Conservation (phyloP, 2,888 invertebrate species). For the Drosophila melanosoma region DNA sequence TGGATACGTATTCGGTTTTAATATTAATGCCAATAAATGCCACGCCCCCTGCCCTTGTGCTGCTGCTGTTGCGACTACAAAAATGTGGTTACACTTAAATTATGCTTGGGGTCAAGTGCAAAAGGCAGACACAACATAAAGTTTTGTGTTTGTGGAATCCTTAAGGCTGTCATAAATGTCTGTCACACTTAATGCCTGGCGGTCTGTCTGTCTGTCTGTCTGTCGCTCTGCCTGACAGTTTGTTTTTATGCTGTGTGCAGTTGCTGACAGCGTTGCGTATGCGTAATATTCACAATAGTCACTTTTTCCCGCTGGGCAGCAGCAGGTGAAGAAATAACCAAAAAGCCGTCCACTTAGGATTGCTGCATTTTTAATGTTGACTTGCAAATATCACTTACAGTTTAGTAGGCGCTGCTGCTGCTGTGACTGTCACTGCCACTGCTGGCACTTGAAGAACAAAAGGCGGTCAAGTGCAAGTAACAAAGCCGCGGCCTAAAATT, state of each 20-base stretch:
- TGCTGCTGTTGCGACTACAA: conserved; percentile 8
- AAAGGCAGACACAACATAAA: conserved; percentile 43
- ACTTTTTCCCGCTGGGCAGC: conserved; percentile 4
- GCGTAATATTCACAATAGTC: conserved; percentile 48
- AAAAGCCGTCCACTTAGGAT: conserved; percentile 54
- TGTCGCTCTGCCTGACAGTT: background rate
- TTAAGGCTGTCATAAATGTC: conserved; percentile 48
- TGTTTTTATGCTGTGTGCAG: conserved; percentile 26
- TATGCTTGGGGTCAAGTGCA: conserved; percentile 74
- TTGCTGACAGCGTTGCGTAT: conserved; percentile 60
- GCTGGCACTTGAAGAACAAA: conserved; percentile 27
- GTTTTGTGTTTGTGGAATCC: conserved; percentile 38
- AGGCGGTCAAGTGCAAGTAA: conserved; percentile 9
- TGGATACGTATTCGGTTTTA: conserved; percentile 34
- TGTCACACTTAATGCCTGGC: conserved; percentile 8
- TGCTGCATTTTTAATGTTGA: conserved; percentile 69
- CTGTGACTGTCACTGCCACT: background rate
- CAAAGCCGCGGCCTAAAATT: conserved; percentile 22
- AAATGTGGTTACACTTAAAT: conserved; percentile 68
- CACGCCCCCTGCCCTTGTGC: conserved; percentile 13
- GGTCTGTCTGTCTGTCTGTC: conserved; percentile 8
- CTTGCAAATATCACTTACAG: conserved; percentile 47
- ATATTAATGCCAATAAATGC: conserved; percentile 38
- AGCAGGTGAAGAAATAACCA: conserved; percentile 48
- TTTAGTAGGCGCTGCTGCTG: conserved; percentile 19